Base-by-base conservation (phyloP, 2,888 invertebrate species). In the Drosophila imparisetae region DNA sequence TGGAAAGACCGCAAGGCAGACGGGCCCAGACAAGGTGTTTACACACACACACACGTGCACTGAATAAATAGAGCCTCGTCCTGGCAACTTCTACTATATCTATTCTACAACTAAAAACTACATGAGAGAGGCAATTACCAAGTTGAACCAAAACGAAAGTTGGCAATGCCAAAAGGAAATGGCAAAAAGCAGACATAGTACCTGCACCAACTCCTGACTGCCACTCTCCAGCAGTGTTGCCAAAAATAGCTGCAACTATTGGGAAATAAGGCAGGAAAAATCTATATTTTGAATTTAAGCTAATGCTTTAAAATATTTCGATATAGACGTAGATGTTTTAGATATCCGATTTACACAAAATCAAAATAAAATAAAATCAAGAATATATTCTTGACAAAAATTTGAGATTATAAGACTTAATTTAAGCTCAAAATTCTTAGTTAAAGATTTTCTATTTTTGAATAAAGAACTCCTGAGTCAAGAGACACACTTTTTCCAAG, bases 1-100 rank as follows among this genome's bases (percentile, higher is more conserved):
- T 80, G 82, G 79, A 79, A 71, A 64, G 70, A 66, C 79, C 70
- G 68, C 66, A 73, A 72, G 81, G 57, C 75, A 83, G 72, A 57
- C 77, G 65, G 57, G 59, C 72, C 48, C 75, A 75, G 79, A 86
- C 84, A 88, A 85, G 75, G 86, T 85, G 81, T 72, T 88, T 83
- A 83, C 83, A 83, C 74, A 63, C 70, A 63, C 70, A 81, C 40
- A 55, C 54, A 2, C 54, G 13, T 67, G 65, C 65, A 42, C 50
- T 21, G 24, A 38, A 24, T 29, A 66, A 58, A 59, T 52, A 30
- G 6, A 52, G 27, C 54, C 61, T 40, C 32, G 42, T 40, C 30
- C 65, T 61, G 54, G 49, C 38, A 65, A 49, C 40, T 42, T 53
- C 66, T 62, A 24, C 21, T 15, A 24, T 45, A 45, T 45, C 21